These are phyloP conservation scores for Drosophila auraria DNA, from an alignment of 1,140 invertebrate species.

Conservation along the genomic window DNA sequence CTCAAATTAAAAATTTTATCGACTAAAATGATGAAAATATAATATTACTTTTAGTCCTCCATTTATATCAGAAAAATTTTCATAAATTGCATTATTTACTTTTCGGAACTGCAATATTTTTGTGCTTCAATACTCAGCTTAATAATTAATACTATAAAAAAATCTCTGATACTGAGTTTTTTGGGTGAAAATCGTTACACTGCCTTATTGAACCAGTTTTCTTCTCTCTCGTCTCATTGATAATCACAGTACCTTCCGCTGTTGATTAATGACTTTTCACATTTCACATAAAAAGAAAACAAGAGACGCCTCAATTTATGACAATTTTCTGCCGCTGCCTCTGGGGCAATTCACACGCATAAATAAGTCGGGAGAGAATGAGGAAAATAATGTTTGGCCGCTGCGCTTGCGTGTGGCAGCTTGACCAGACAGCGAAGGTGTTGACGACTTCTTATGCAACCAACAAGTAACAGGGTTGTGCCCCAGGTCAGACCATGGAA, in stretches of 20 bases:
- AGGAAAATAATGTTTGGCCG: conserved; percentile 19
- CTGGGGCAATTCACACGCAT: conserved; percentile 68
- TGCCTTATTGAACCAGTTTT: neutral
- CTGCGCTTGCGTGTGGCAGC: conserved; percentile 59
- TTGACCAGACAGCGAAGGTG: conserved; percentile 17
- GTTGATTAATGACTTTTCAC: conserved; percentile 44
- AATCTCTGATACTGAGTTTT: too few species aligned
- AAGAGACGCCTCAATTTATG: conserved; percentile 50
- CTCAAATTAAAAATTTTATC: too few species aligned
- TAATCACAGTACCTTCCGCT: conserved; percentile 26
- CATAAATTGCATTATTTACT: too few species aligned
- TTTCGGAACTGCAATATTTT: too few species aligned
- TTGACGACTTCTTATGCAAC: conserved; percentile 52
- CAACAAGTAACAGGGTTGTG: conserved; percentile 2
- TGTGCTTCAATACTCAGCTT: neutral
- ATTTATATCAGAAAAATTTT: too few species aligned
- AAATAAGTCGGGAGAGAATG: conserved; percentile 69
- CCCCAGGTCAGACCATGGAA: conserved; percentile 12
- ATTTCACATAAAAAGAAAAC: conserved; percentile 36
- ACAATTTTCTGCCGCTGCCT: conserved; percentile 24
- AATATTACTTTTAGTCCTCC: neutral
- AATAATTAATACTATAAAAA: neutral
- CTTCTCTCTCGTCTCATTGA: conserved; percentile 5
- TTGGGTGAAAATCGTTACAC: neutral
- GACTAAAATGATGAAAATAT: too few species aligned